Evolutionary conservation across 2,888 invertebrate genomes (phyloP).

Genomic region (Pilophorus perplexus): DNA sequence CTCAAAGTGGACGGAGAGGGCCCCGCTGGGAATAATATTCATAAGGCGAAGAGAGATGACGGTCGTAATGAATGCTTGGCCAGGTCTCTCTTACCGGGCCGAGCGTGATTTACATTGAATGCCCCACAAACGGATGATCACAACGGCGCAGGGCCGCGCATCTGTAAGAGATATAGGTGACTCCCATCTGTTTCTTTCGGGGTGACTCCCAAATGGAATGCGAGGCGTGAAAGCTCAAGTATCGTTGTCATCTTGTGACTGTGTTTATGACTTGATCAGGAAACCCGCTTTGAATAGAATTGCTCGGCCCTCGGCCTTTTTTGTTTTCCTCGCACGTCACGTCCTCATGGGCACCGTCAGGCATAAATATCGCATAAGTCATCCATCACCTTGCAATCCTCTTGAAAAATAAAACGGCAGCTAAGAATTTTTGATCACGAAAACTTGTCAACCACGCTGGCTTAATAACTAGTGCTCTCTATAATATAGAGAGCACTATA

Average conservation of each 20-base stretch:
- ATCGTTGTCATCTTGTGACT: conserved; percentile 19
- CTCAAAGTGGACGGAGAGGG: conserved; percentile 13
- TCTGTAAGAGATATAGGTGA: conserved; percentile 23
- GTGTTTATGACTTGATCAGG: conserved; percentile 29
- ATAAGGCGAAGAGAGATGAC: conserved; percentile 13
- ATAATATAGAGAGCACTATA: too few species aligned
- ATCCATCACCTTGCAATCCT: too few species aligned
- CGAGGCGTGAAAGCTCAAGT: conserved; percentile 23
- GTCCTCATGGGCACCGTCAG: too few species aligned
- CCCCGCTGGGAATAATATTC: conserved; percentile 15
- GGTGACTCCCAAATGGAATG: conserved; percentile 29
- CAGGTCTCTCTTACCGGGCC: conserved; percentile 4
- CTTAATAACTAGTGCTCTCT: too few species aligned
- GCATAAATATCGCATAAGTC: too few species aligned
- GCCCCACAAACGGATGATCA: conserved; percentile 34
- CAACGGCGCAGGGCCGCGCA: conserved; percentile 29
- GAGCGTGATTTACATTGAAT: conserved; percentile 35
- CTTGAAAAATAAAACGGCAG: too few species aligned
- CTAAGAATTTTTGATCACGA: too few species aligned
- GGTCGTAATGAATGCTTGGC: conserved; percentile 26
- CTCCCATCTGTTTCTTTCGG: conserved; percentile 19
- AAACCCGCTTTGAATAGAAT: conserved; percentile 12
- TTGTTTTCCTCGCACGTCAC: background rate
- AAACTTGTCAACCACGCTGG: too few species aligned
- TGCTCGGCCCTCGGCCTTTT: conserved; percentile 1